Evolutionary conservation across 2,888 invertebrate species (phyloP), one percentile per base, ranked within the genome.

Genomic region (Buathra laborator): DNA sequence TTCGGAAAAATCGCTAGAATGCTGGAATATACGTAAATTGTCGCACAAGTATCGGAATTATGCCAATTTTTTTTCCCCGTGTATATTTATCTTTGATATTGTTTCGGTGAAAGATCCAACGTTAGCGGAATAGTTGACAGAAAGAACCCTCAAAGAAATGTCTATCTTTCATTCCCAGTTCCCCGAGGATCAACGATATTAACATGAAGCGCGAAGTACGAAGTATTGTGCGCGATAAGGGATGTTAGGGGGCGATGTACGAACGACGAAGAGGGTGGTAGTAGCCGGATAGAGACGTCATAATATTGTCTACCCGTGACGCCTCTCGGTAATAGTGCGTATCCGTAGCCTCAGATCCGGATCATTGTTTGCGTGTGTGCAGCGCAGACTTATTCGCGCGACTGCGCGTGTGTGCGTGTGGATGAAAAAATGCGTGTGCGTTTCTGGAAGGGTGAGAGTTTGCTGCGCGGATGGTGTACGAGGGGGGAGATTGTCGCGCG

Each of bases 251-350:
- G 70, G 86, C 59, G 83, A 77, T 75, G 86, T 79, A 78, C 80
- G 86, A 76, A 83, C 72, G 79, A 82, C 84, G 64, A 81, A 76
- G 82, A 81, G 81, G 81, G 71, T 77, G 68, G 56, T 4, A 48
- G 48, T 59, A 67, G 81, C 87, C 89, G 90, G 89, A 92, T 89
- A 85, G 89, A 92, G 90, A 91, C 90, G 92, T 92, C 92, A 92
- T 91, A 93, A 93, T 92, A 92, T 92, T 92, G 90, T 90, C 90
- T 89, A 87, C 87, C 88, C 85, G 84, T 88, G 90, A 91, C 90
- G 91, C 90, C 90, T 89, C 87, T 87, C 62, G 32, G 87, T 89
- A 91, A 90, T 89, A 88, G 86, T 85, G 84, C 87, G 86, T 86
- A 81, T 88, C 86, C 56, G 66, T 83, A 79, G 84, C 82, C 84